Base-by-base conservation (phyloP, 2,888 invertebrate species). In the Eristalinus sepulchralis region DNA sequence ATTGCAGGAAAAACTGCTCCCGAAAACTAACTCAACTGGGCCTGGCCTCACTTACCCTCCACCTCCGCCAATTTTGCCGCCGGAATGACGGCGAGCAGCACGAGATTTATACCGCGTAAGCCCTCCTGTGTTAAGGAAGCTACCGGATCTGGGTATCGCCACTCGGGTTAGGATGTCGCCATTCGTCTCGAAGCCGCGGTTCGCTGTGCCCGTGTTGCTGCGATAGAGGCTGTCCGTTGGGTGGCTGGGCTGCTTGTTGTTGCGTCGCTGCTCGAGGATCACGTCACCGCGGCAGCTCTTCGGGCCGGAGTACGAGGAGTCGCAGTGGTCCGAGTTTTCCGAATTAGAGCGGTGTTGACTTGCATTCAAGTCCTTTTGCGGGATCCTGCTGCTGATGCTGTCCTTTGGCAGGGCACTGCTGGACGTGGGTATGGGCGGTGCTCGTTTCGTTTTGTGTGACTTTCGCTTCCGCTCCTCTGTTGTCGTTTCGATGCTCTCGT, bases 111-210 rank as follows among this genome's bases (percentile, higher is more conserved):
- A 96, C 89, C 96, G 94, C 8, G 96, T 95, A 71, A 96, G 93
- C 78, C 96, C 96, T 64, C 96, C 96, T 17, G 97, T 95, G 89
- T 97, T 97, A 59, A 97, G 94, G 91, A 97, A 97, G 91, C 97
- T 97, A 63, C 97, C 96, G 68, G 97, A 96, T 89, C 97, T 94
- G 13, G 97, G 97, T 89, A 97, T 95, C 55, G 97, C 97, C 59
- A 97, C 97, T 92, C 97, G 96, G 0, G 97, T 97, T 89, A 97
- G 92, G 89, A 97, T 96, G 91, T 97, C 97, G 8, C 97, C 97
- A 75, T 95, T 94, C 87, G 95, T 95, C 9, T 94, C 94, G 47
- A 93, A 90, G 10, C 89, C 88, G 11, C 89, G 87, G 0, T 79
- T 62, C n/a, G 62, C 84, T 8, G 83, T 83, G 10, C 70, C 88